These are phyloP conservation scores for Trachops cirrhosus DNA, from an alignment of 2,797 vertebrate genomes.

Conservation along the genomic window DNA sequence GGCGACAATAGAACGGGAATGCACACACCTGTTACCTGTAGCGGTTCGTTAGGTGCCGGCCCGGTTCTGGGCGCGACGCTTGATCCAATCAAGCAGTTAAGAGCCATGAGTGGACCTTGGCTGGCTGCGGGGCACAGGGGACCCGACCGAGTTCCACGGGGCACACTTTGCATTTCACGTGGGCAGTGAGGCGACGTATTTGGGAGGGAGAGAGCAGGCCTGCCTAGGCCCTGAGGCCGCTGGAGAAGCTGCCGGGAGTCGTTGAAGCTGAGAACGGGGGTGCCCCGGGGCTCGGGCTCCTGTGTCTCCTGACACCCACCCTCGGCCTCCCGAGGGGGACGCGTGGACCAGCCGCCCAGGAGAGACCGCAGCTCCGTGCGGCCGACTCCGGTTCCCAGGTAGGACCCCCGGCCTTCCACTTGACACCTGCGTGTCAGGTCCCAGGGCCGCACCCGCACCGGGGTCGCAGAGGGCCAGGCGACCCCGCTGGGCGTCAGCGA, in stretches of 20 bases:
- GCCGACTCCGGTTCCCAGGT: rapidly evolving
- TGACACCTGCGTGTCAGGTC: background rate
- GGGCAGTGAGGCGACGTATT: no score
- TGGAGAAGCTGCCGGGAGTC: no score
- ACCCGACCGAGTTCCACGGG: rapidly evolving
- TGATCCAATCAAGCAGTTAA: no score
- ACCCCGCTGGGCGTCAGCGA: background rate
- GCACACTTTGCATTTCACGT: rapidly evolving
- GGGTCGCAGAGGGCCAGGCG: background rate
- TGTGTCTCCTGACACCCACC: background rate
- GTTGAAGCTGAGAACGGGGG: rapidly evolving
- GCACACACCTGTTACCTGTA: background rate
- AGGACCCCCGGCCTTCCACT: background rate
- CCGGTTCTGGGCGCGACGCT: no score
- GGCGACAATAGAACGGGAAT: rapidly evolving
- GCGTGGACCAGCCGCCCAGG: background rate
- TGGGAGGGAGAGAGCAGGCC: rapidly evolving
- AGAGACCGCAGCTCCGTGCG: no score
- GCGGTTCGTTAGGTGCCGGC: background rate
- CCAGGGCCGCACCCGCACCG: background rate
- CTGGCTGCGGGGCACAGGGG: rapidly evolving
- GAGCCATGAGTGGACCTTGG: no score
- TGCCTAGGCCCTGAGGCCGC: background rate
- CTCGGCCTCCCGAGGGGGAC: rapidly evolving
- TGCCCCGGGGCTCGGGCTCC: background rate